Percentiles rank a stretch among this genome's conserved stretches.
phyloP scores from a whole-genome alignment of 2,797 vertebrate genomes.

The Cuculus canorus region DNA sequence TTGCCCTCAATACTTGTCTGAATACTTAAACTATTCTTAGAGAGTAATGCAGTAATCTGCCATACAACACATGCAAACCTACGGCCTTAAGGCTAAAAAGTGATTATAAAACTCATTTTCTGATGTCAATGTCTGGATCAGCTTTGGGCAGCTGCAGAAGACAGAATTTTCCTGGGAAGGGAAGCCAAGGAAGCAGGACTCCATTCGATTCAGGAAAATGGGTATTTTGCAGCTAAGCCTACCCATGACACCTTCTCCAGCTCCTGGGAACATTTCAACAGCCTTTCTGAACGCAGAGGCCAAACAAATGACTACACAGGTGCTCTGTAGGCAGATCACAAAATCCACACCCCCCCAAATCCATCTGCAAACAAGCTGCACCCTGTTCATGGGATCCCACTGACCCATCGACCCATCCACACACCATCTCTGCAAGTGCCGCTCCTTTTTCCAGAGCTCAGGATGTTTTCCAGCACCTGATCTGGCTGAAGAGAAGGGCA shows the following conservation, averaged over 20 bases:
- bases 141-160: background rate
- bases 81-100: background rate
- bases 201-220: background rate
- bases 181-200: background rate
- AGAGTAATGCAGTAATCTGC: background rate
- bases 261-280: background rate
- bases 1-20: background rate
- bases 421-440: accelerated
- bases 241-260: background rate
- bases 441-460: background rate
- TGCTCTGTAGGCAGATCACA: background rate
- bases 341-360: background rate
- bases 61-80: background rate
- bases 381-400: background rate
- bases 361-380: accelerated
- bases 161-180: background rate
- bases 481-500: background rate
- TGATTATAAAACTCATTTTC: background rate
- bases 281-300: background rate
- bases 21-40: background rate
- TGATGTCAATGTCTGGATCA: background rate
- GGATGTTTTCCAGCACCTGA: background rate
- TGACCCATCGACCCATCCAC: background rate
- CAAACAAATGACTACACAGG: background rate
- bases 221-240: background rate